Conservation (phyloP, 2,797 vertebrate species). For the Peromyscus eremicus region DNA sequence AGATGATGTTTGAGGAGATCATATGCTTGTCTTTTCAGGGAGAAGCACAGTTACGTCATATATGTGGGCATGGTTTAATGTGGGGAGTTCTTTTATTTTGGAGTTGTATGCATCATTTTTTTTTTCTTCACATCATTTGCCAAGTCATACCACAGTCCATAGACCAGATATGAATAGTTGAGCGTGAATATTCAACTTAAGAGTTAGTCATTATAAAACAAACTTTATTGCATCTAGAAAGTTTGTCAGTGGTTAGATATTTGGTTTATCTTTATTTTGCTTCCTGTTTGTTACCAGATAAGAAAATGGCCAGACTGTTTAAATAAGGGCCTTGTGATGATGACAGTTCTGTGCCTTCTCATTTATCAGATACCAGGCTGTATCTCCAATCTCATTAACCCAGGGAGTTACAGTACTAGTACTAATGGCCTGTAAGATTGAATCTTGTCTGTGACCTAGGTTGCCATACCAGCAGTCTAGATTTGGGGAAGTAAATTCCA, state of each 20-base stretch:
- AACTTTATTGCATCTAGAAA: slow-evolving; percentile 47
- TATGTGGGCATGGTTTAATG: slow-evolving; percentile 46
- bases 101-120: not conserved
- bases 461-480: slow-evolving; percentile 5
- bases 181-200: slow-evolving; percentile 36
- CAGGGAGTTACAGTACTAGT: slow-evolving; percentile 7
- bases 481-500: slow-evolving; percentile 41
- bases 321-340: slow-evolving; percentile 46
- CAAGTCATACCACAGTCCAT: slow-evolving; percentile 26
- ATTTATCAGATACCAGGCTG: slow-evolving; percentile 43
- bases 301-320: slow-evolving; percentile 57
- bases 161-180: slow-evolving; percentile 16
- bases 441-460: not conserved
- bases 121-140: slow-evolving; percentile 57
- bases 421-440: not conserved
- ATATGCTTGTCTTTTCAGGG: slow-evolving; percentile 60
- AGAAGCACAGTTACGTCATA: slow-evolving; percentile 37
- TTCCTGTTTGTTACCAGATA: slow-evolving; percentile 41
- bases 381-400: slow-evolving; percentile 19
- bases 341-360: slow-evolving; percentile 11
- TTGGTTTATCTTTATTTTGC: slow-evolving; percentile 70
- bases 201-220: slow-evolving; percentile 58
- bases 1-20: slow-evolving; percentile 49
- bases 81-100: slow-evolving; percentile 60
- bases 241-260: slow-evolving; percentile 31